Evolutionary conservation across 2,113 vertebrate genomes (phyloP).

Genomic region (Prionailurus bengalensis): DNA sequence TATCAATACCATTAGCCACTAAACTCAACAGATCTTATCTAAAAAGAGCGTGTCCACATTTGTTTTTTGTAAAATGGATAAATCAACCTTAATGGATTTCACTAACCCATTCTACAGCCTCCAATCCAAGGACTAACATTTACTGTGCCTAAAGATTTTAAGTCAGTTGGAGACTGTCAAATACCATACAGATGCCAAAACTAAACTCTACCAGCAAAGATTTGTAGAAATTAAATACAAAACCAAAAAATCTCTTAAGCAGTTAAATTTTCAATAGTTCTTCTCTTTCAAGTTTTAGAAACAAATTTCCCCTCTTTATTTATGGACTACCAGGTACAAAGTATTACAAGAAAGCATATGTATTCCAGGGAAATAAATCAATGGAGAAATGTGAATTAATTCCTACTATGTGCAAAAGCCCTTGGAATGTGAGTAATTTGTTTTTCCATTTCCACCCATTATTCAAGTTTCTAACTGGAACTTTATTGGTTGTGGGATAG

Average conservation of each 20-base stretch:
- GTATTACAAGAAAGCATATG: neutral
- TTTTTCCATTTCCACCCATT: neutral
- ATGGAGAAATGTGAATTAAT: neutral
- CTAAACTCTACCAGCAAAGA: constrained; percentile 38
- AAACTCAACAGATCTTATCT: constrained; percentile 76
- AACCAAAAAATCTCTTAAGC: neutral
- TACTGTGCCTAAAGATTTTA: constrained; percentile 29
- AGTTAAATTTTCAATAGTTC: neutral
- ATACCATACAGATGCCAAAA: constrained; percentile 46
- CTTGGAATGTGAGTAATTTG: neutral
- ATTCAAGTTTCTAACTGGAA: neutral
- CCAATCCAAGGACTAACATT: constrained; percentile 62
- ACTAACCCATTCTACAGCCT: constrained; percentile 71
- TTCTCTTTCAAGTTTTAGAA: constrained; percentile 5
- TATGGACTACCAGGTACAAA: neutral
- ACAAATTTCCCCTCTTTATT: neutral
- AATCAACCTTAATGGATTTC: constrained; percentile 66
- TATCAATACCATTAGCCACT: fast-evolving
- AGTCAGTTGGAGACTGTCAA: constrained; percentile 68
- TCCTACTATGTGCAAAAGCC: neutral
- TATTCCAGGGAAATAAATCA: constrained; percentile 7
- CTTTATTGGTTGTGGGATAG: neutral
- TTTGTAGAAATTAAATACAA: neutral
- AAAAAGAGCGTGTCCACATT: constrained; percentile 72
- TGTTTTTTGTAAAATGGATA: constrained; percentile 71